A percentile compares a stretch with the other conserved stretches of the same genome.
Conservation (phyloP, 2,797 vertebrate species). For the Parauchenoglanis ngamensis region DNA sequence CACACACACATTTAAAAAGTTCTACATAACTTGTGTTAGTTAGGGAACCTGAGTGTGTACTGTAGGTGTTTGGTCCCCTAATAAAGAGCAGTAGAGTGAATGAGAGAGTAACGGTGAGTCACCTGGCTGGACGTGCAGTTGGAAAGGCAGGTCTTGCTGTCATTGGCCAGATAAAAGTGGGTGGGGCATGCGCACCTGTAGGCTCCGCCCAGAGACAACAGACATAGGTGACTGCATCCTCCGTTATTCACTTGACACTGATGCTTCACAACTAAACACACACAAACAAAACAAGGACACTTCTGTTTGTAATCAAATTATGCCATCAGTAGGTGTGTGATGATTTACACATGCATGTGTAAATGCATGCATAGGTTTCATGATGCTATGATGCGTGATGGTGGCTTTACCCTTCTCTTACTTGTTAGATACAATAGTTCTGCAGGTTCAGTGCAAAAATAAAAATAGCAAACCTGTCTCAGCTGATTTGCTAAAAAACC, state of each 20-base stretch:
- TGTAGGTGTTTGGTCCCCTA: background rate
- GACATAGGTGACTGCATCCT: constrained; percentile 94
- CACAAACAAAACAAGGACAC: background rate
- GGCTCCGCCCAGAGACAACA: constrained; percentile 84
- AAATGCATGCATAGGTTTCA: too few relatives aligned
- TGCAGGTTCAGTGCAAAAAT: background rate
- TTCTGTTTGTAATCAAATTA: background rate
- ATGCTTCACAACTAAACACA: constrained; percentile 84
- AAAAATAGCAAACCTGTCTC: background rate
- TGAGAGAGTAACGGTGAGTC: constrained; percentile 18
- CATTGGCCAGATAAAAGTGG: constrained; percentile 92
- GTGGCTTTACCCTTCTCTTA: background rate
- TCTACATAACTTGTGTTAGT: background rate
- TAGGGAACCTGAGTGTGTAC: background rate
- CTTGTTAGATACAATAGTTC: background rate
- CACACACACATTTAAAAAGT: background rate
- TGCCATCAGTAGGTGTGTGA: background rate
- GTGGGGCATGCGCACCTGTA: constrained; percentile 93
- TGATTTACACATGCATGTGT: background rate
- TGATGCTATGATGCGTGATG: background rate
- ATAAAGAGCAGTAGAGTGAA: background rate
- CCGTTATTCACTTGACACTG: constrained; percentile 88
- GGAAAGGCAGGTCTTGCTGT: constrained; percentile 91
- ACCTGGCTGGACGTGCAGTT: constrained; percentile 98
- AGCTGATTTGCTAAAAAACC: background rate